Base-by-base conservation (phyloP, 2,113 vertebrate species). In the Gambusia holbrooki region DNA sequence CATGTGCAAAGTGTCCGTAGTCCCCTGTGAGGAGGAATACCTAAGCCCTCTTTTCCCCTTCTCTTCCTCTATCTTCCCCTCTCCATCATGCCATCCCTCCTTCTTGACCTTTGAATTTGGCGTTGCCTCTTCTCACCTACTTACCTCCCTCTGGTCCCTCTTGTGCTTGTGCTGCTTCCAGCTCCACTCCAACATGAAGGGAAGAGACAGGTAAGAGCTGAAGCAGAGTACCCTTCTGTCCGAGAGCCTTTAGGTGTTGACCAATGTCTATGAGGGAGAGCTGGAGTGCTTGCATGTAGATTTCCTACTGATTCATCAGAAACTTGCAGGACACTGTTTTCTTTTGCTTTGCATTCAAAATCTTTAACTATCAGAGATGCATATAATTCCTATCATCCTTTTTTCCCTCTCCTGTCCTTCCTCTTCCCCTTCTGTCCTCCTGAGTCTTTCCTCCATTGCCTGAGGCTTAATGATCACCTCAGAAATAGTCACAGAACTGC, bases 261-360 rank as follows among this genome's bases (percentile, higher is more conserved):
- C 86, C 80, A 69, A 76, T 79, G 84, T 77, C 80, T 75, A 61
- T 17, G 27, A 79, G 76, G 77, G 77, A 87, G 87, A 80, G 83
- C 66, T 51, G 76, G 85, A 90, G 86, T 86, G 86, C 97, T 96
- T 97, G 94, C 95, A 97, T 97, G 95, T 95, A 96, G 95, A 89
- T 96, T 93, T 95, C 94, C 94, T 91, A 87, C 93, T 93, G 93
- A 92, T 95, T 95, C 95, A 95, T 96, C 95, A 95, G 88, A 88
- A 92, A 90, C 92, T 61, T 76, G 32, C 76, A 84, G 82, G 81
- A 73, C 40, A 33, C 72, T 64, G 54, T 87, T 86, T 84, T 65
- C 71, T 61, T 28, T 85, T 82, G 73, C 22, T 88, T 86, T 83
- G 78, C 73, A 68, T 82, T 66, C 32, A 40, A 74, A 78, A 66